These are phyloP conservation scores for Campoletis sonorensis DNA, from an alignment of 1,140 invertebrate genomes.

Conservation along the genomic window DNA sequence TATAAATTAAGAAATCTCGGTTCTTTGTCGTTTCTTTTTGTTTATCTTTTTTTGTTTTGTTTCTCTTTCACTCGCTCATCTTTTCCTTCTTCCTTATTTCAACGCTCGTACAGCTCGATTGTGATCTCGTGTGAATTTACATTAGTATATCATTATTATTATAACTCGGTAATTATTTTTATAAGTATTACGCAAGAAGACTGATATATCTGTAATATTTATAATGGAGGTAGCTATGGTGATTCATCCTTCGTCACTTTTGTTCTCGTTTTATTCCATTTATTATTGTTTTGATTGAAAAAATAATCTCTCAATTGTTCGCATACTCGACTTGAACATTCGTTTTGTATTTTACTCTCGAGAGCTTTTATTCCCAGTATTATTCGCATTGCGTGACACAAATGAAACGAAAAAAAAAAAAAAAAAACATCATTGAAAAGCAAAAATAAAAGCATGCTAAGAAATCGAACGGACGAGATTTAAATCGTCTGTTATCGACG, in stretches of 20 bases:
- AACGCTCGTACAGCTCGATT: conserved; percentile 51
- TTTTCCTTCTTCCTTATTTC: not conserved
- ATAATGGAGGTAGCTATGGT: conserved; percentile 74
- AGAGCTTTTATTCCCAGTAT: too few species aligned
- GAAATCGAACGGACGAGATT: too few species aligned
- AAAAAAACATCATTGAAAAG: too few species aligned
- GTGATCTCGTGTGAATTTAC: conserved; percentile 59
- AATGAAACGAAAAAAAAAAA: too few species aligned
- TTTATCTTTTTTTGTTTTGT: not conserved
- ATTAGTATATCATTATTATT: conserved; percentile 37
- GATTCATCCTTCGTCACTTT: conserved; percentile 63
- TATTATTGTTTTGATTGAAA: not conserved
- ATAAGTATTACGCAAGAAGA: conserved; percentile 61
- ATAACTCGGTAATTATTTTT: conserved; percentile 44
- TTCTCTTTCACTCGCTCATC: not conserved
- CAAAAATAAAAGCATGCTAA: too few species aligned
- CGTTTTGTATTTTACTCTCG: too few species aligned
- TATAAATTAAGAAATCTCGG: too few species aligned
- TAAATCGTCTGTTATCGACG: too few species aligned
- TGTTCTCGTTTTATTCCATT: conserved; percentile 25
- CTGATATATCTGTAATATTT: conserved; percentile 59
- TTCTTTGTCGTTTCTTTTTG: too few species aligned
- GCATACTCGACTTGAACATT: too few species aligned
- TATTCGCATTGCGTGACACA: too few species aligned
- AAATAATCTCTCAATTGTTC: too few species aligned